Base-by-base conservation (phyloP, 2,113 vertebrate species). In the Aspiorhynchus laticeps region DNA sequence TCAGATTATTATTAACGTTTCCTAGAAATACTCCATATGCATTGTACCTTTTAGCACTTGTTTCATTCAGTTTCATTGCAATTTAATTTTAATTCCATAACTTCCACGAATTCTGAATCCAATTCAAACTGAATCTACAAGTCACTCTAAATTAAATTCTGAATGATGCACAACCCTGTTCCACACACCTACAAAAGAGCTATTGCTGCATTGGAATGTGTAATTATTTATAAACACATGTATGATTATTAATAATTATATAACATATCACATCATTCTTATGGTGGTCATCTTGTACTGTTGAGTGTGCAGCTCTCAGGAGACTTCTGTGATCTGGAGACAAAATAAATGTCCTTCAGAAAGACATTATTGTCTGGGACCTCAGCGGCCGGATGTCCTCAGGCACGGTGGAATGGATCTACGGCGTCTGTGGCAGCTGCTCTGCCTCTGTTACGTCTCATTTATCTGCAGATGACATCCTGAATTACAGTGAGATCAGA, bases 391-490 rank as follows among this genome's bases (percentile, higher is more conserved):
- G 9, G 19, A 53, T 12, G n/a, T 85, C 53, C 48, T 61, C 65
- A 48, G 73, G 46, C 48, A n/a, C 8, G 14, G 36, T 53, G 26
- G 21, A 67, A 71, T 51, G 28, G 9, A 61, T 73, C 21, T 28
- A 73, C 69, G 36, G 26, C 59, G 12, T 59, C 28, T 33, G 51
- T 9, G 84, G 79, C 83, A 78, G 74, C 84, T 84, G 74, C 38
- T 84, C 61, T 79, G 63, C 88, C 36, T 80, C 84, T 61, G 83
- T 83, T 80, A 59, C 74, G 76, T 75, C 83, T 76, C 84, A 86
- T 88, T 93, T 92, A 90, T 93, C 92, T 92, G 65, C 81, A 84
- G 56, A 87, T 91, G 91, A 90, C 87, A 86, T 81, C 90, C 77
- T 92, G 21, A 83, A 90, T 94, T 90, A 92, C 87, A 86, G 79